Base-by-base conservation (phyloP, 2,888 invertebrate species). In the Diarsia rubi region DNA sequence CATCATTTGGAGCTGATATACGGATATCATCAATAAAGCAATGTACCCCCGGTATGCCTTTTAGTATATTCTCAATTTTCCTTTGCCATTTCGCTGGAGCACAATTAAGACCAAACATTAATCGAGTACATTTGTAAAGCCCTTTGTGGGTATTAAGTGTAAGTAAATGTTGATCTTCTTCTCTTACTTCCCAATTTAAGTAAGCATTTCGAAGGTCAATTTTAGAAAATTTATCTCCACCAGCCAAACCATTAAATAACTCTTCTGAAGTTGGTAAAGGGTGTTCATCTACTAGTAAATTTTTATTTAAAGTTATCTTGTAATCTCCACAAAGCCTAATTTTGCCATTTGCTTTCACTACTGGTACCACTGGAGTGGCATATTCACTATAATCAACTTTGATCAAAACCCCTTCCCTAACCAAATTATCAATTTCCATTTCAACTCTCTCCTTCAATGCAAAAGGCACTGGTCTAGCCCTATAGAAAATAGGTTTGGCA, bases 351-450 rank as follows among this genome's bases (percentile, higher is more conserved):
- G 62, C 42, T 42, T 63, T 63, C 2, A 64, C 44, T 45, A 45
- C 63, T 45, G 45, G 63, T 45, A 64, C 63, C n/a, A 64, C 24
- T 24, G 63, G 45, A 42, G 63, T 64, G 45, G 60, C 60, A 60
- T 60, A 60, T 60, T 60, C 60, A 37, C 60, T 60, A 37, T 60
- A 60, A 37, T 60, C 60, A 37, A 60, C 60, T 60, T 60, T 60
- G 21, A 60, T 37, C 37, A 60, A 37, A 27, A 57, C n/a, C 11
- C 52, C 52, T 11, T 52, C 21, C 21, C 21, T 21, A 9, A 52
- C 52, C n/a, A 52, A 52, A 52, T 52, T 52, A 11, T n/a, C n/a
- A n/a, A n/a, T n/a, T n/a, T n/a, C n/a, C n/a, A n/a, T n/a, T n/a
- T n/a, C n/a, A n/a, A n/a, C n/a, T n/a, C n/a, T n/a, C n/a, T n/a